Evolutionary conservation across 1,140 invertebrate genomes (phyloP), one percentile per base, ranked within the genome.

Genomic region (Drosophila lini): DNA sequence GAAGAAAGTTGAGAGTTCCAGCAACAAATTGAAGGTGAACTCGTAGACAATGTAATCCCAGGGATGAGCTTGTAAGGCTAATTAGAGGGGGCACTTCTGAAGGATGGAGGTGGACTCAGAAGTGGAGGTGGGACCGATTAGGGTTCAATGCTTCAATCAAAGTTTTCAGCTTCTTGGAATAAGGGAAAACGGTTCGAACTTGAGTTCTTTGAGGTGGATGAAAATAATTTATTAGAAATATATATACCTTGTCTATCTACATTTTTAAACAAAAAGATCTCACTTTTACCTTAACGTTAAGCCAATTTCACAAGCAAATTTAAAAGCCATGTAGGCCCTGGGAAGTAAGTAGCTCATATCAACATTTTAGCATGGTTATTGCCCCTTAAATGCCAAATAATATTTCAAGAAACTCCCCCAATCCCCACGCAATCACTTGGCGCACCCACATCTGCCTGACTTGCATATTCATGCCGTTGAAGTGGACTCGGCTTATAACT

Each of bases 401-500:
- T 69, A 58, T 47, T 69, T 48, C 52, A 71, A 8, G 36, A 41
- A 32, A 38, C 25, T 34, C 34, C 36, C 22, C 13, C 15, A 32
- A 7, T 36, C 50, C 32, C 48, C 13, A 36, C 41, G 25, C 28
- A 55, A 68, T 31, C 52, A 58, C 32, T 48, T 58, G 62, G 22
- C 40, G 53, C 28, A 16, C 25, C 52, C 50, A 64, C 31, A 41
- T 44, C 60, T 53, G n/a, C 53, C 55, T 76, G 73, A 65, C 45
- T 76, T 67, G 73, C 74, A 76, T 71, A 71, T 65, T 70, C 45
- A 53, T 63, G 64, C 50, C 34, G 45, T 50, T 65, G 56, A 80
- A 84, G 63, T 71, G 64, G 65, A 73, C 73, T 74, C 64, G 58
- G 70, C 62, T 63, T 73, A 81, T 86, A 81, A 85, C 56, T 76